Evolutionary conservation across 2,888 invertebrate genomes (phyloP).

Genomic region (Eurois occulta): DNA sequence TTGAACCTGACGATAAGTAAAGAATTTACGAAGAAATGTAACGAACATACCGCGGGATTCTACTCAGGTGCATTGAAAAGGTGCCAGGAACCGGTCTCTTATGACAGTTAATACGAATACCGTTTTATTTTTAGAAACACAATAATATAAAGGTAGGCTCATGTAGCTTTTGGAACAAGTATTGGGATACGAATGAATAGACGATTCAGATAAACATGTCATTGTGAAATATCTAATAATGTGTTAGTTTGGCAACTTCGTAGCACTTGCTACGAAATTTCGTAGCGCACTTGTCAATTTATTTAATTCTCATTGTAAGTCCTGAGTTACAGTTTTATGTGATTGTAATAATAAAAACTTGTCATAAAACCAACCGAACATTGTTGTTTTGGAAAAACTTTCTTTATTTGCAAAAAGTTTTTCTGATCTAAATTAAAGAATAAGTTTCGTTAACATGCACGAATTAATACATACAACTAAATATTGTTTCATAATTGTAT

Average conservation of each 20-base stretch:
- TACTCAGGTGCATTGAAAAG: slow-evolving; percentile 71
- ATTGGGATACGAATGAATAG: slow-evolving; percentile 13
- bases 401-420: neutral
- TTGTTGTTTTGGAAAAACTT: neutral
- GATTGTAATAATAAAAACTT: neutral
- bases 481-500: slow-evolving; percentile 36
- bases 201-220: neutral
- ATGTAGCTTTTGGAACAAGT: slow-evolving; percentile 50
- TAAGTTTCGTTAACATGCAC: neutral
- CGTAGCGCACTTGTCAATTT: slow-evolving; percentile 22
- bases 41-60: slow-evolving; percentile 69
- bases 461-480: slow-evolving; percentile 14
- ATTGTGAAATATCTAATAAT: slow-evolving; percentile 3
- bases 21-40: slow-evolving; percentile 70
- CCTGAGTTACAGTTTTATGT: neutral
- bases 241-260: slow-evolving; percentile 15
- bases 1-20: slow-evolving; percentile 65
- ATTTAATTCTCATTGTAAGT: neutral
- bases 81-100: slow-evolving; percentile 75
- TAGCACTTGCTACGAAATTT: slow-evolving; percentile 41
- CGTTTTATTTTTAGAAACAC: slow-evolving; percentile 74
- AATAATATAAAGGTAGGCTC: slow-evolving; percentile 69
- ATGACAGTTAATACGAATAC: slow-evolving; percentile 77
- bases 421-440: neutral
- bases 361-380: neutral